These are phyloP conservation scores for Pimephales promelas DNA, from an alignment of 2,113 vertebrate genomes.

Conservation along the genomic window DNA sequence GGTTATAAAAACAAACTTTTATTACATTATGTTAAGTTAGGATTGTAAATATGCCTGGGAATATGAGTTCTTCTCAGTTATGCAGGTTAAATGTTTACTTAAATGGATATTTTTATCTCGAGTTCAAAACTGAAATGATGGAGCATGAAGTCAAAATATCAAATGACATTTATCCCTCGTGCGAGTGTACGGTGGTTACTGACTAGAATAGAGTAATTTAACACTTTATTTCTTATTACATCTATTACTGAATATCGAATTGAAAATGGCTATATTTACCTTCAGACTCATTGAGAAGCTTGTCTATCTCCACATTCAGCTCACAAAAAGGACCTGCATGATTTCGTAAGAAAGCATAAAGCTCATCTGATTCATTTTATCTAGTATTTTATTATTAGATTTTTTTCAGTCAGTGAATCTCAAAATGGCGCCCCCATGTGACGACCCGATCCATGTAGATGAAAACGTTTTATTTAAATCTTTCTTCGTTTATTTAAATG, in stretches of 20 bases:
- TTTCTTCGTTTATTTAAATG: not conserved
- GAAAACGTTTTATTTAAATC: not conserved
- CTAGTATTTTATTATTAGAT: not conserved
- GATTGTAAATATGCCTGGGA: no score
- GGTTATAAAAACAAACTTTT: no score
- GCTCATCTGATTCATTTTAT: not conserved
- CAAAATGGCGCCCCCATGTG: not conserved
- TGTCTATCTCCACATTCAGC: slow-evolving; percentile 54
- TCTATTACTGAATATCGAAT: not conserved
- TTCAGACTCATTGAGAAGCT: not conserved
- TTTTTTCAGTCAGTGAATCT: not conserved
- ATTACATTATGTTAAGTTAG: no score
- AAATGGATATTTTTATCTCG: not conserved
- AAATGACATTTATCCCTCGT: no score
- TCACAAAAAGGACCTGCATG: slow-evolving; percentile 52
- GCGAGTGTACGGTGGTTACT: no score
- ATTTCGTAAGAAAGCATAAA: not conserved
- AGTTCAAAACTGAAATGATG: not conserved
- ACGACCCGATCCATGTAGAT: not conserved
- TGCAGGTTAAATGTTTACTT: not conserved
- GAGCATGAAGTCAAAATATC: no score
- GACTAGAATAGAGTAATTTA: no score
- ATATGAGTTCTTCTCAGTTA: no score
- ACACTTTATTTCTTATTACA: not conserved
- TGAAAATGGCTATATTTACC: slow-evolving; percentile 20